A percentile compares a stretch with the other conserved stretches of the same genome.
phyloP scores from a whole-genome alignment of 2,113 vertebrate genomes.

The Fulmarus glacialis region DNA sequence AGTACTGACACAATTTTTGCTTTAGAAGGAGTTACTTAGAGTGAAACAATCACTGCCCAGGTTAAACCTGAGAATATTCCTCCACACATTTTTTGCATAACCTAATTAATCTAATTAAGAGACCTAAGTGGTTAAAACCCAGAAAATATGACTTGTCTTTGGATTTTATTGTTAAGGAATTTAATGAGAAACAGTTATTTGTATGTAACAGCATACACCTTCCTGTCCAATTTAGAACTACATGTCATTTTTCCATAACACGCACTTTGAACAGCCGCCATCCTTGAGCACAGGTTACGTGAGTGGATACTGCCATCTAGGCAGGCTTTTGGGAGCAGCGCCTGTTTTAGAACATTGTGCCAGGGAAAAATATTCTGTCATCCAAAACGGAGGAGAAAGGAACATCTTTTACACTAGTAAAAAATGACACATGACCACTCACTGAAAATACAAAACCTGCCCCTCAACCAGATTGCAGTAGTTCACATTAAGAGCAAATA shows the following conservation, averaged over 20 bases:
- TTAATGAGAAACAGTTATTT: background rate
- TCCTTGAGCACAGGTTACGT: background rate
- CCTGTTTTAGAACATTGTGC: background rate
- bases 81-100: background rate
- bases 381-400: background rate
- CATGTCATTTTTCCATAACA: background rate
- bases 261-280: background rate
- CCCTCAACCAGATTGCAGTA: background rate
- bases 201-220: background rate
- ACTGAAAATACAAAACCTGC: background rate
- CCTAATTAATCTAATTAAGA: background rate
- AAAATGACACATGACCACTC: background rate
- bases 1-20: background rate
- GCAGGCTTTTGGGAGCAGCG: constrained; percentile 23
- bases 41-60: background rate
- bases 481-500: background rate
- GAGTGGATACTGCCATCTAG: constrained; percentile 69
- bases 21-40: background rate
- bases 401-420: background rate
- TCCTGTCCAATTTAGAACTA: background rate
- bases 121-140: background rate
- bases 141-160: background rate
- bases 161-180: background rate
- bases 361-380: background rate
- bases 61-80: background rate